Conservation (phyloP, 2,888 invertebrate genomes). For the Phlogophora meticulosa region DNA sequence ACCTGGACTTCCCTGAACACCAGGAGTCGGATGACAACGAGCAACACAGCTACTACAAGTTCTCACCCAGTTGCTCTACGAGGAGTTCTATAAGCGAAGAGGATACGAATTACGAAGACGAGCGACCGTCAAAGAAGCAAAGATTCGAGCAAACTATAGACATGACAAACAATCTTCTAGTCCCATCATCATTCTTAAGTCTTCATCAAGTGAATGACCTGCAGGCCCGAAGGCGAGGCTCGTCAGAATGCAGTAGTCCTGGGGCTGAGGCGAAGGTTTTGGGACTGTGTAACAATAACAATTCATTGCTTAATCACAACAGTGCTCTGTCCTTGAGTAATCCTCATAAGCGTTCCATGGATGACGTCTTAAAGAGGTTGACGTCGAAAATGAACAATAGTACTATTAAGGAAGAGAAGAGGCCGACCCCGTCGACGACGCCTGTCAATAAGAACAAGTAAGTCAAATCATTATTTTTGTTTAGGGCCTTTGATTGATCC, state of each 20-base stretch:
- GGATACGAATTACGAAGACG: slow-evolving; percentile 91
- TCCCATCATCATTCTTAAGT: slow-evolving; percentile 89
- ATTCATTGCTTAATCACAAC: slow-evolving; percentile 92
- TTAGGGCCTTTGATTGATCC: no score
- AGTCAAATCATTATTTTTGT: slow-evolving; percentile 67
- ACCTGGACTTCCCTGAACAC: slow-evolving; percentile 85
- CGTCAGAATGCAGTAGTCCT: slow-evolving; percentile 94
- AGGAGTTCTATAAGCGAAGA: slow-evolving; percentile 91
- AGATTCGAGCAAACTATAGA: slow-evolving; percentile 91
- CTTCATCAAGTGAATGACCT: slow-evolving; percentile 91
- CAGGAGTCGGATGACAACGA: slow-evolving; percentile 86
- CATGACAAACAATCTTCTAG: slow-evolving; percentile 92
- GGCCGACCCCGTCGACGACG: slow-evolving; percentile 93
- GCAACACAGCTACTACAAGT: slow-evolving; percentile 85
- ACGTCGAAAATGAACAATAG: slow-evolving; percentile 96
- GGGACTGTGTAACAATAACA: slow-evolving; percentile 92
- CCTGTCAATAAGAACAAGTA: slow-evolving; percentile 91
- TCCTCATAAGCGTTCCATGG: slow-evolving; percentile 95
- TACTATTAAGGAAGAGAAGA: slow-evolving; percentile 93
- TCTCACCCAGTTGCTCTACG: slow-evolving; percentile 88
- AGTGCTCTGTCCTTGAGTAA: slow-evolving; percentile 87
- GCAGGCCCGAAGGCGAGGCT: slow-evolving; percentile 88
- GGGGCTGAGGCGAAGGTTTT: slow-evolving; percentile 93
- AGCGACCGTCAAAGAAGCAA: slow-evolving; percentile 92
- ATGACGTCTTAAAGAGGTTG: slow-evolving; percentile 96